Conservation (phyloP, 1,140 invertebrate species). For the Lucilia sericata region DNA sequence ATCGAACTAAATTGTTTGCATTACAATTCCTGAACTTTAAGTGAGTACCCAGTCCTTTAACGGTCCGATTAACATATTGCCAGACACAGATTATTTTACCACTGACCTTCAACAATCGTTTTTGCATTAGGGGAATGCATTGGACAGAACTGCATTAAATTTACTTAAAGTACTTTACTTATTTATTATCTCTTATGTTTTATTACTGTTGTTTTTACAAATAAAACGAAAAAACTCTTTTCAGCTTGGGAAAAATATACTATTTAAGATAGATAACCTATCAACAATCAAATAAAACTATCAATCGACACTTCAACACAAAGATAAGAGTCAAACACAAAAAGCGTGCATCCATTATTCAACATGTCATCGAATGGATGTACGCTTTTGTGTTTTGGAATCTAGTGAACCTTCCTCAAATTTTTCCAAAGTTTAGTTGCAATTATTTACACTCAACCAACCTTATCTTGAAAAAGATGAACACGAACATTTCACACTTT, state of each 20-base stretch:
- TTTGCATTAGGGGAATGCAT: constrained; percentile 54
- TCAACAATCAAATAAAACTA: constrained; percentile 7
- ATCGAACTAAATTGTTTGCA: not conserved
- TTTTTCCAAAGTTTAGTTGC: not conserved
- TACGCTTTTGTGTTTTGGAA: not conserved
- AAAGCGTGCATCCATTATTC: not conserved
- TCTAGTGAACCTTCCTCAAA: constrained; percentile 25
- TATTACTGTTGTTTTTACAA: too few relatives aligned
- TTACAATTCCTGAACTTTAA: not conserved
- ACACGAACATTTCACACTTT: not conserved
- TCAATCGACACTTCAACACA: not conserved
- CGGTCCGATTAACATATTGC: too few relatives aligned
- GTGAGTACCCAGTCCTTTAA: too few relatives aligned
- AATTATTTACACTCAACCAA: not conserved
- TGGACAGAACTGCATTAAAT: not conserved
- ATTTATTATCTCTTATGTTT: too few relatives aligned
- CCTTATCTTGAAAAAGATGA: constrained; percentile 4
- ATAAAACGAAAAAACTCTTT: not conserved
- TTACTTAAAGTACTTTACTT: too few relatives aligned
- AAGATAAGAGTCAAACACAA: not conserved
- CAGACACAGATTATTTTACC: constrained; percentile 43
- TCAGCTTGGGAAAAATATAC: not conserved
- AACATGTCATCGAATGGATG: not conserved
- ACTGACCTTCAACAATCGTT: constrained; percentile 66
- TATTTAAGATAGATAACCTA: constrained; percentile 23